Evolutionary conservation across 2,797 vertebrate species (phyloP).

Genomic region (Thamnophis elegans): DNA sequence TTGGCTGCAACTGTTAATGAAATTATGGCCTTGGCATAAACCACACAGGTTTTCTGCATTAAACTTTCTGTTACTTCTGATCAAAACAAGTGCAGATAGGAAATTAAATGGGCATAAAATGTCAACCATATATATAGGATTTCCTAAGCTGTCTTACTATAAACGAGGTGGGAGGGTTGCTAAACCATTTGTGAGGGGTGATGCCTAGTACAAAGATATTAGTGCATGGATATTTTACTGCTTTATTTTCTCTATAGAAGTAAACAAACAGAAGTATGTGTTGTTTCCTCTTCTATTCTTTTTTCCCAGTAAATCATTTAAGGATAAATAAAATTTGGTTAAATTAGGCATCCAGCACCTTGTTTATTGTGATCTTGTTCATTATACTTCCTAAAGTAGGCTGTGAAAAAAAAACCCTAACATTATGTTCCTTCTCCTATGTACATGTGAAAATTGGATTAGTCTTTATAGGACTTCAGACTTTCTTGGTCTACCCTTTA

Average conservation of each 20-base stretch:
- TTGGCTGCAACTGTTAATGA: background rate
- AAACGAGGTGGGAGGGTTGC: background rate
- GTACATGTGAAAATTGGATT: conserved; percentile 50
- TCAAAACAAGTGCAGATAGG: background rate
- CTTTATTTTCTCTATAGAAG: background rate
- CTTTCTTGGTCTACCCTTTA: conserved; percentile 37
- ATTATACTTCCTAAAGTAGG: conserved; percentile 42
- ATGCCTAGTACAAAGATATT: background rate
- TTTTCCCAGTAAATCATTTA: background rate
- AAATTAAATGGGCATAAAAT: background rate
- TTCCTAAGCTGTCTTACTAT: background rate
- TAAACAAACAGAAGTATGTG: background rate
- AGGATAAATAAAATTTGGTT: conserved; percentile 7
- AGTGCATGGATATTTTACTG: background rate
- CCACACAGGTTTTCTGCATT: background rate
- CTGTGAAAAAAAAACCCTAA: conserved; percentile 44
- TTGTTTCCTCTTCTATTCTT: background rate
- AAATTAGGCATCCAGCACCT: conserved; percentile 55
- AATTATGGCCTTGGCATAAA: background rate
- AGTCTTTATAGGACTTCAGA: conserved; percentile 31
- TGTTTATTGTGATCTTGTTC: conserved; percentile 43
- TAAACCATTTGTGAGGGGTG: background rate
- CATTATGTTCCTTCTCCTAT: conserved; percentile 56
- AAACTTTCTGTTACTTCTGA: background rate
- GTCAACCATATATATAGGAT: background rate